phyloP scores from a whole-genome alignment of 2,113 vertebrate species.

The Urocitellus parryii region DNA sequence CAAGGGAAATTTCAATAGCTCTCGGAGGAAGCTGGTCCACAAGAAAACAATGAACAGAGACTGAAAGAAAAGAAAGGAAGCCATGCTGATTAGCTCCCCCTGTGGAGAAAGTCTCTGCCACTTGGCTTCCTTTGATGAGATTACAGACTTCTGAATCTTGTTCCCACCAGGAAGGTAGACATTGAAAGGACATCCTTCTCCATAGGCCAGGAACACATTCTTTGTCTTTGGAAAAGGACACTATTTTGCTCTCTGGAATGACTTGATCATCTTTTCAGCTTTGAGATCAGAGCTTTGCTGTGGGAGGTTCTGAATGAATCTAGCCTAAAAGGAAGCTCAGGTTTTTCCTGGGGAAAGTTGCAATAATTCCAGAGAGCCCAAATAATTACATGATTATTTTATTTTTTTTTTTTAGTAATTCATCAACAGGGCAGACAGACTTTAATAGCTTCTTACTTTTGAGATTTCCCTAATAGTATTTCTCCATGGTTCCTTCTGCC shows the following conservation, averaged over 20 bases:
- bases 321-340: background rate
- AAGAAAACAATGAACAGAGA: slow-evolving; percentile 63
- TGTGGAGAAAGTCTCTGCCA: slow-evolving; percentile 63
- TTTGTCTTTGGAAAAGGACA: slow-evolving; percentile 47
- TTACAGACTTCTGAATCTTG: slow-evolving; percentile 73
- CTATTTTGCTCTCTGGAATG: slow-evolving; percentile 45
- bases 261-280: slow-evolving; percentile 45
- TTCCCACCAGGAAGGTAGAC: slow-evolving; percentile 65
- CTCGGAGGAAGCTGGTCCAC: slow-evolving; percentile 37
- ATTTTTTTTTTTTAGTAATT: slow-evolving; percentile 27
- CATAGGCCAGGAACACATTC: slow-evolving; percentile 35
- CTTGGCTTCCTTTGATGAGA: slow-evolving; percentile 83
- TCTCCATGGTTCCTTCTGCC: background rate
- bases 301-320: background rate
- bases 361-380: slow-evolving; percentile 19
- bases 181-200: slow-evolving; percentile 69
- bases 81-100: slow-evolving; percentile 58
- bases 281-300: background rate
- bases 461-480: background rate
- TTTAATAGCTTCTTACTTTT: background rate
- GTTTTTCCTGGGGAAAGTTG: background rate
- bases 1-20: slow-evolving; percentile 69
- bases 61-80: slow-evolving; percentile 67
- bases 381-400: background rate
- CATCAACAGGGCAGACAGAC: background rate